Conservation (phyloP, 2,113 vertebrate genomes). For the Upupa epops region DNA sequence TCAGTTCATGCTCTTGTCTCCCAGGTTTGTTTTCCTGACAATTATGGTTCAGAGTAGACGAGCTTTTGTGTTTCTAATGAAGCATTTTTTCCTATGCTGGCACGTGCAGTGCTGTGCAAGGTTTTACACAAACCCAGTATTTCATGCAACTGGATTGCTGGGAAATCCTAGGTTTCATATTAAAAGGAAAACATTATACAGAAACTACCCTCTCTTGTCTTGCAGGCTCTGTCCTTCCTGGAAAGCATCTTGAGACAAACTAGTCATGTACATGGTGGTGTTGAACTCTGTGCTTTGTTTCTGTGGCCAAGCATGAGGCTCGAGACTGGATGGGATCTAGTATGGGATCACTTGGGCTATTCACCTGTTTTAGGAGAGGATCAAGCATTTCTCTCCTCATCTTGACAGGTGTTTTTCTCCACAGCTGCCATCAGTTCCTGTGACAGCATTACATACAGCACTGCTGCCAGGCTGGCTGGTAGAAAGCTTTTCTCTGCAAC, state of each 20-base stretch:
- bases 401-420: neutral
- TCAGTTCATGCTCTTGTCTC: neutral
- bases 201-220: neutral
- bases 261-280: rapidly evolving
- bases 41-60: neutral
- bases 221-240: neutral
- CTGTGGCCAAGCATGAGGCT: rapidly evolving
- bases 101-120: neutral
- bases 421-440: rapidly evolving
- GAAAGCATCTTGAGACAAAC: neutral
- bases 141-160: neutral
- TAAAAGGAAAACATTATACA: neutral
- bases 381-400: neutral
- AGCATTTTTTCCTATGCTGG: neutral
- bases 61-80: neutral
- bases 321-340: neutral
- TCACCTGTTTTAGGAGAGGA: neutral
- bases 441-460: neutral
- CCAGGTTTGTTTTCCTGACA: neutral
- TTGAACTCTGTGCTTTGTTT: neutral
- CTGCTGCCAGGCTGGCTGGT: neutral
- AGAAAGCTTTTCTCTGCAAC: neutral
- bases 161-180: neutral
- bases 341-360: neutral
- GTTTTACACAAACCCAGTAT: rapidly evolving